A percentile compares a stretch with the other conserved stretches of the same genome.
These are phyloP conservation scores for Potamarius usumacintae DNA, from an alignment of 2,113 vertebrate species.

Conservation along the genomic window DNA sequence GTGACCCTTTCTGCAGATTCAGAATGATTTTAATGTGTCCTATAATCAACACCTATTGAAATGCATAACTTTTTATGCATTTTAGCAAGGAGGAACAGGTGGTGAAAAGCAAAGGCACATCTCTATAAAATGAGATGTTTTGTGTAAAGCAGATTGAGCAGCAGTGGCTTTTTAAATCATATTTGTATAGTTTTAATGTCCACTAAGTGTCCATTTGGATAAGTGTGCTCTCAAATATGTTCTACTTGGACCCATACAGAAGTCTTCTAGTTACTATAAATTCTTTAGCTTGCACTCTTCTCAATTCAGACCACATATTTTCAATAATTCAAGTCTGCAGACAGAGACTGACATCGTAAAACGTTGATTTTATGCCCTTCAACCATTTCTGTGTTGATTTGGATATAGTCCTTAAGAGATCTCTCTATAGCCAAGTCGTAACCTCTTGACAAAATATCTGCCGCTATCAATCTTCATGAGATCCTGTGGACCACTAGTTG, in stretches of 20 bases:
- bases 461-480: background rate
- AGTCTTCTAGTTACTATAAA: background rate
- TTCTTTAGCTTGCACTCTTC: background rate
- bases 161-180: background rate
- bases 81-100: background rate
- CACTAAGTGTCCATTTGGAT: background rate
- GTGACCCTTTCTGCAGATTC: too few species aligned
- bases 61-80: background rate
- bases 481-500: background rate
- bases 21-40: too few species aligned
- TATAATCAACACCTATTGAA: background rate
- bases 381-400: slow-evolving; percentile 14
- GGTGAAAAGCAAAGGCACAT: background rate
- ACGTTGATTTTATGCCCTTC: background rate
- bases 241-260: background rate
- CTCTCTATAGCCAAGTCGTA: background rate
- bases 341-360: background rate
- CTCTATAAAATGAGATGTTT: background rate
- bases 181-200: background rate
- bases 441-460: background rate
- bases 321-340: background rate
- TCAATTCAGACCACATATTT: background rate
- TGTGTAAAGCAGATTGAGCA: background rate
- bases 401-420: background rate
- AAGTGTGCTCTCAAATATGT: background rate